Evolutionary conservation across 37 sponge, comb jelly and placozoan species (phyloP), one percentile per base, ranked within the genome.

Genomic region (Ephydatia muelleri): DNA sequence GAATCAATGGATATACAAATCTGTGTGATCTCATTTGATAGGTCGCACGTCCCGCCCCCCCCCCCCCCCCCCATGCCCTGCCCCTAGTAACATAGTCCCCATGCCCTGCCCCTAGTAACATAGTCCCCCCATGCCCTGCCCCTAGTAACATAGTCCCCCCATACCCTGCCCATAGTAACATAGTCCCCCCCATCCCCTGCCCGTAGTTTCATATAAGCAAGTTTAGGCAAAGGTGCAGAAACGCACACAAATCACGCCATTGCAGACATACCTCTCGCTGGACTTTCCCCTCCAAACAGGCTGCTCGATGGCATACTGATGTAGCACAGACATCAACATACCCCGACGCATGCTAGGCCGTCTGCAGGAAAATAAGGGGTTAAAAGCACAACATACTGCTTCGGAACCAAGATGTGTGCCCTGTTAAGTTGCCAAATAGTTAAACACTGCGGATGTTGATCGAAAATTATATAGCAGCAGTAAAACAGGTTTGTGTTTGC

Each of bases 281-380:
- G 81, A 65, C 71, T 86, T 83, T 27, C 94, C 94, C 64, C 69
- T 81, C 92, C 92, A 94, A 19, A 94, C 87, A 3, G 87, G 92
- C 31, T 94, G 86, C 38, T 93, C 88, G 66, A 81, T 66, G 6
- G 98, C 98, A 68, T 89, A 90, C 84, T 95, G 98, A 38, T 98
- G 98, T 8, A 98, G 86, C 14, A 95, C 80, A n/a, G 90, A 91
- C 94, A 98, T 98, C 75, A 98, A 70, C 81, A 95, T 91, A 3
- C 98, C 94, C 74, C 90, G 79, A 12, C 96, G 81, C 91, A 95
- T 94, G 22, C 91, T 87, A 14, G 81, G 38, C 25, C 82, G 77
- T 65, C 88, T 87, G 84, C n/a, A 85, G 76, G 40, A 32, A 5
- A 30, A 5, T 29, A 75, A 65, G 35, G 35, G 21, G 64, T 35